phyloP scores from a whole-genome alignment of 92 coral and sea anemone species.

The Heliopora coerulea region DNA sequence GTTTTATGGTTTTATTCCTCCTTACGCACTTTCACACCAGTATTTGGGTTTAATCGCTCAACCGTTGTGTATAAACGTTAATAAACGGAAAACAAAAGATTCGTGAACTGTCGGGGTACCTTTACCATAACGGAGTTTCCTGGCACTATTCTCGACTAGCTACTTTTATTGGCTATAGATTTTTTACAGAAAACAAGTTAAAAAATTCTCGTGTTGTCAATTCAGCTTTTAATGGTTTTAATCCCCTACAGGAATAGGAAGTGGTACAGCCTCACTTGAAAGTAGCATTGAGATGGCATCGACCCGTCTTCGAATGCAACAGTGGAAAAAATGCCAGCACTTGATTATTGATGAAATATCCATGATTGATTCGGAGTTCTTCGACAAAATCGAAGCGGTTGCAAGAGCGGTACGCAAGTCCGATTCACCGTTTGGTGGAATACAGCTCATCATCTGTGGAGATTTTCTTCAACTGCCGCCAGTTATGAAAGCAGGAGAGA shows the following conservation, averaged over 20 bases:
- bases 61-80: too few relatives aligned
- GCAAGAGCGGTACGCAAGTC: slow-evolving; percentile 77
- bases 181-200: too few relatives aligned
- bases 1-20: too few relatives aligned
- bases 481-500: slow-evolving; percentile 70
- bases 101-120: too few relatives aligned
- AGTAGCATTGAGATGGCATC: slow-evolving; percentile 85
- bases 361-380: slow-evolving; percentile 84
- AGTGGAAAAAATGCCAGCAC: slow-evolving; percentile 84
- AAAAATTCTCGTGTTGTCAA: too few relatives aligned
- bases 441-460: slow-evolving; percentile 90
- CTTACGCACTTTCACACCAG: too few relatives aligned
- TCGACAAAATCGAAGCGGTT: slow-evolving; percentile 90
- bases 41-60: too few relatives aligned
- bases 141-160: too few relatives aligned
- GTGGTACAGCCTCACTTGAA: slow-evolving; percentile 69
- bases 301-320: slow-evolving; percentile 66
- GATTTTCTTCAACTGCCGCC: slow-evolving; percentile 98
- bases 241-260: slow-evolving; percentile 75
- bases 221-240: too few relatives aligned
- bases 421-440: slow-evolving; percentile 96
- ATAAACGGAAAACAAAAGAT: too few relatives aligned
- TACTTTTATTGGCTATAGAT: too few relatives aligned
- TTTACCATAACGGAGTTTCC: too few relatives aligned
- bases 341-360: slow-evolving; percentile 96